phyloP scores from a whole-genome alignment of 2,113 vertebrate genomes.

The Furnarius figulus region DNA sequence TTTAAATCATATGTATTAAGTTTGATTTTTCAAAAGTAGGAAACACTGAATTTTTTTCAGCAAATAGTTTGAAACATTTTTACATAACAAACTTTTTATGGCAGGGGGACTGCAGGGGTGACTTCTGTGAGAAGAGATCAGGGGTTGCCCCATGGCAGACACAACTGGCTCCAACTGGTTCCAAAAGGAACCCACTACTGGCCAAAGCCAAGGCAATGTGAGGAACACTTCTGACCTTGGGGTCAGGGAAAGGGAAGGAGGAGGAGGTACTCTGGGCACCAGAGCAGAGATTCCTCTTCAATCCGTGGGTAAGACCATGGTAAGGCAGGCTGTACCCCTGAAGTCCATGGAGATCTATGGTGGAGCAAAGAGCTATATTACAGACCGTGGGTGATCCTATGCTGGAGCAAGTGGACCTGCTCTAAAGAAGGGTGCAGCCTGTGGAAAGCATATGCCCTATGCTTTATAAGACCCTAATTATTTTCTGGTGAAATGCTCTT shows the following conservation, averaged over 20 bases:
- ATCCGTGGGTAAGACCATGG: neutral
- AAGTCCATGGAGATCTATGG: neutral
- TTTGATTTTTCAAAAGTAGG: neutral
- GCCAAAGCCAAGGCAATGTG: neutral
- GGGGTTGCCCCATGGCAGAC: neutral
- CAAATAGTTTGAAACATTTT: neutral
- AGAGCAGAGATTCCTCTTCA: neutral
- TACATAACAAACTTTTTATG: neutral
- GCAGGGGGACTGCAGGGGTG: neutral
- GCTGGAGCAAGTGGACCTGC: neutral
- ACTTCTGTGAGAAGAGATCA: neutral
- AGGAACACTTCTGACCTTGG: neutral
- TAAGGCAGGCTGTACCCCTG: neutral
- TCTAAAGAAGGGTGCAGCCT: neutral
- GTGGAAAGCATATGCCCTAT: neutral
- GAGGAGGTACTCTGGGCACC: neutral
- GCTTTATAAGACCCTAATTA: too few species aligned
- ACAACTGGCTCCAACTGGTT: accelerated
- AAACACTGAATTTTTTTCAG: neutral
- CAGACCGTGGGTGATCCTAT: neutral
- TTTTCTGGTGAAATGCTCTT: neutral
- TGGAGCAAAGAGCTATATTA: neutral
- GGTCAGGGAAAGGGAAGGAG: neutral
- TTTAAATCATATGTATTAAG: neutral
- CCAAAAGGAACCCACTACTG: neutral